phyloP scores from a whole-genome alignment of 2,797 vertebrate species.

The Sebastes steindachneri region DNA sequence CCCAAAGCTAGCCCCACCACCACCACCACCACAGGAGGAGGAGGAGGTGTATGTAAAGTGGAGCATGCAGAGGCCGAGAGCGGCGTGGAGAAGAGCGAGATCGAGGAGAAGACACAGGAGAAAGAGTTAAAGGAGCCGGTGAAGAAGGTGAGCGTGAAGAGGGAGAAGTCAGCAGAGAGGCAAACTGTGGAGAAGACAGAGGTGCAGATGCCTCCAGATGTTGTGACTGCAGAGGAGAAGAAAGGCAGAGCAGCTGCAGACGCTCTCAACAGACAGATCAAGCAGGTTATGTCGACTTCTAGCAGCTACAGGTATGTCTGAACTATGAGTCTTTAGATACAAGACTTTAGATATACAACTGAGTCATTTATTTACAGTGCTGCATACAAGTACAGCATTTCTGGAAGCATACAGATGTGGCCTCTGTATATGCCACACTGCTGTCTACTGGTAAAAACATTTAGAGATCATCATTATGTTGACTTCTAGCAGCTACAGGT shows the following conservation, averaged over 20 bases:
- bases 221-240: constrained; percentile 75
- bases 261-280: constrained; percentile 94
- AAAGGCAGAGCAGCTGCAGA: constrained; percentile 90
- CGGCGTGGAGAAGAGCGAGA: constrained; percentile 85
- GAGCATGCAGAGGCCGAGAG: constrained; percentile 76
- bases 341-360: too few relatives aligned
- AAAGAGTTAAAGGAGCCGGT: constrained; percentile 76
- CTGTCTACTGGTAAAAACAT: too few relatives aligned
- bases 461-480: too few relatives aligned
- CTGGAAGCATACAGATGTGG: too few relatives aligned
- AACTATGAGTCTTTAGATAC: too few relatives aligned
- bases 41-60: constrained; percentile 38
- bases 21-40: too few relatives aligned
- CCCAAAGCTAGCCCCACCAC: constrained; percentile 86
- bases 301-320: constrained; percentile 93
- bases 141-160: constrained; percentile 58
- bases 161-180: constrained; percentile 70
- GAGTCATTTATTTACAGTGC: too few relatives aligned
- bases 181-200: constrained; percentile 53
- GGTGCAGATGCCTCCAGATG: constrained; percentile 50
- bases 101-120: constrained; percentile 82
- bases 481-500: too few relatives aligned
- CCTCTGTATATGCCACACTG: too few relatives aligned
- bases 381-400: too few relatives aligned
- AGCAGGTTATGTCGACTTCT: constrained; percentile 88